Conservation (phyloP, 2,797 vertebrate genomes). For the Acridotheres tristis region DNA sequence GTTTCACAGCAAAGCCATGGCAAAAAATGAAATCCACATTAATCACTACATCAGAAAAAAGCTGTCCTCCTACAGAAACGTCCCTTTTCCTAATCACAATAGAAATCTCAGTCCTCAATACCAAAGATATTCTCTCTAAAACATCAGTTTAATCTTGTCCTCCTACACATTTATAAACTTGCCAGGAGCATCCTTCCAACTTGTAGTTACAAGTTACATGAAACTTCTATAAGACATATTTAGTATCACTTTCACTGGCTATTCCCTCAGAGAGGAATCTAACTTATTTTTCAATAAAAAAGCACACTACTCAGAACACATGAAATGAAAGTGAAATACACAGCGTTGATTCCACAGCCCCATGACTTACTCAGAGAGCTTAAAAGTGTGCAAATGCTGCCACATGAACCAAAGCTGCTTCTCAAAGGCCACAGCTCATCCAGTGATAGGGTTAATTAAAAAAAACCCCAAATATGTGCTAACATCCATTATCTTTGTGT, state of each 20-base stretch:
- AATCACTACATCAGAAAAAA: not conserved
- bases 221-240: not conserved
- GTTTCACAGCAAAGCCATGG: not conserved
- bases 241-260: not conserved
- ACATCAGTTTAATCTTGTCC: not conserved
- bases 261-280: not conserved
- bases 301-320: not conserved
- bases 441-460: not conserved
- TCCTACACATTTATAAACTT: not conserved
- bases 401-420: not conserved
- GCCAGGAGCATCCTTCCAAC: not conserved
- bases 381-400: not conserved
- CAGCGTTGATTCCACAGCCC: not conserved
- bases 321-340: not conserved
- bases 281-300: not conserved
- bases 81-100: not conserved
- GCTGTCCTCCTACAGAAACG: not conserved
- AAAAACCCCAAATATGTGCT: accelerated
- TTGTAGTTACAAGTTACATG: not conserved
- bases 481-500: not conserved
- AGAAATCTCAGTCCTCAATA: not conserved
- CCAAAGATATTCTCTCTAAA: not conserved
- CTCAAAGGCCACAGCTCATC: not conserved
- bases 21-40: not conserved
- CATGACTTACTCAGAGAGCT: not conserved